Percentiles rank a stretch among this genome's conserved stretches.
Conservation (phyloP, 2,113 vertebrate genomes). For the Oncorhynchus tshawytscha region DNA sequence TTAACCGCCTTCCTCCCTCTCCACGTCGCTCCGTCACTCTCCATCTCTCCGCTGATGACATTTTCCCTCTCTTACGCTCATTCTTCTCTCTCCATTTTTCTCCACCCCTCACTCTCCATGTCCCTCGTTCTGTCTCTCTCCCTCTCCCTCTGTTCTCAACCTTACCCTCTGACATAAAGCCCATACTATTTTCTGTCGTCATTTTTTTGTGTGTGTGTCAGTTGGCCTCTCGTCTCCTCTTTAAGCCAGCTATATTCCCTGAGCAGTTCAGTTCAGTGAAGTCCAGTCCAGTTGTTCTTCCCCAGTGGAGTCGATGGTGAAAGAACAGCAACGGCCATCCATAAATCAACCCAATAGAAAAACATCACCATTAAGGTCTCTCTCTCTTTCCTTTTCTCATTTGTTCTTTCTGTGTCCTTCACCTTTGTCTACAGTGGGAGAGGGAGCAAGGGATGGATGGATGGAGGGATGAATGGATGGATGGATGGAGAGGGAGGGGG, state of each 20-base stretch:
- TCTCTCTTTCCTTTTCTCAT: conserved; percentile 3
- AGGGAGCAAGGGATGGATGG: background rate
- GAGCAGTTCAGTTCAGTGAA: conserved; percentile 11
- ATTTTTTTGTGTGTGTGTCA: conserved; percentile 16
- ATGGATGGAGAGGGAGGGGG: background rate
- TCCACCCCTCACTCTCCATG: background rate
- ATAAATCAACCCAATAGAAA: conserved; percentile 70
- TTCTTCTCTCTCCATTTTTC: background rate
- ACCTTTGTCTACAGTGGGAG: conserved; percentile 50
- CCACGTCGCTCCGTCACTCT: conserved; percentile 34
- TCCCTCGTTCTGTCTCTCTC: background rate
- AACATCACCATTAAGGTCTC: conserved; percentile 55
- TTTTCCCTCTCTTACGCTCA: background rate
- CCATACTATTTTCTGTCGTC: conserved; percentile 26
- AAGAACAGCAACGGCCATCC: conserved; percentile 58
- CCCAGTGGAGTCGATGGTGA: conserved; percentile 52
- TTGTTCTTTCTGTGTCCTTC: conserved; percentile 47
- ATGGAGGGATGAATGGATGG: background rate
- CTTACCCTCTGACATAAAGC: conserved; percentile 27
- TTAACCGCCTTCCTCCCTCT: conserved; percentile 41
- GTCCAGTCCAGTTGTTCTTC: conserved; percentile 44
- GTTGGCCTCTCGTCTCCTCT: conserved; percentile 11
- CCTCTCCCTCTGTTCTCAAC: background rate
- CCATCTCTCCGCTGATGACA: conserved; percentile 8
- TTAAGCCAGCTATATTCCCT: background rate